These are phyloP conservation scores for Drosophila navojoa DNA, from an alignment of 1,140 invertebrate species.

Conservation along the genomic window DNA sequence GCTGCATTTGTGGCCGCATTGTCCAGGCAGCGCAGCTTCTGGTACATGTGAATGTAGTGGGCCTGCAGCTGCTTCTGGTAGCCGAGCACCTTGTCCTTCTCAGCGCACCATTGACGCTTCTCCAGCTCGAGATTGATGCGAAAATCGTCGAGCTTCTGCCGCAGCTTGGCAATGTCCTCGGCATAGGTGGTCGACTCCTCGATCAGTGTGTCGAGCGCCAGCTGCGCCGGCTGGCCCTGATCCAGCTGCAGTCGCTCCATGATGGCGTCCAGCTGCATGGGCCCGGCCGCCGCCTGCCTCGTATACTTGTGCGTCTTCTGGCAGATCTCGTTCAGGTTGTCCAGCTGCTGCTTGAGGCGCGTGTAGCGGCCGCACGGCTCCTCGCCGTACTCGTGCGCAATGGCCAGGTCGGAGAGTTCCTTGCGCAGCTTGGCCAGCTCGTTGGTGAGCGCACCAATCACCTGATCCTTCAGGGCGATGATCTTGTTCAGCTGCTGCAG, in stretches of 20 bases:
- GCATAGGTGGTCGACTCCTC: constrained; percentile 80
- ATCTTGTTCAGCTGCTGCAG: constrained; percentile 75
- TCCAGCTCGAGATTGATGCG: constrained; percentile 76
- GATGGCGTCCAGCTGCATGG: constrained; percentile 50
- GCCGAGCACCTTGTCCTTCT: constrained; percentile 76
- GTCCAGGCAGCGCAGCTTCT: constrained; percentile 78
- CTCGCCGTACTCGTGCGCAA: constrained; percentile 80
- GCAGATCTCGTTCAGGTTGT: constrained; percentile 81
- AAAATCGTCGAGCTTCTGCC: constrained; percentile 75
- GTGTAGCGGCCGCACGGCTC: constrained; percentile 79
- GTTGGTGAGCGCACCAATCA: constrained; percentile 76
- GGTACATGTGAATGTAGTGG: constrained; percentile 83
- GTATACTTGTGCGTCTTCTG: constrained; percentile 70
- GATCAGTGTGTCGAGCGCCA: constrained; percentile 72
- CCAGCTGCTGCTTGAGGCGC: constrained; percentile 78
- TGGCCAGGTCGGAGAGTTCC: constrained; percentile 80
- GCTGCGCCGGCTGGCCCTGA: constrained; percentile 51
- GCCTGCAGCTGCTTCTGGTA: constrained; percentile 80
- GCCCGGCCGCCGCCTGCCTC: constrained; percentile 7
- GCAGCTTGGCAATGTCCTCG: constrained; percentile 76
- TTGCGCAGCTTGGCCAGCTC: constrained; percentile 80
- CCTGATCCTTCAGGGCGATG: constrained; percentile 77
- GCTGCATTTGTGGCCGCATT: constrained; percentile 9
- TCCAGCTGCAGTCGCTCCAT: constrained; percentile 59
- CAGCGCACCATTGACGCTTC: constrained; percentile 79